Evolutionary conservation across 2,113 vertebrate species (phyloP), one percentile per base, ranked within the genome.

Genomic region (Hemibagrus wyckioides): DNA sequence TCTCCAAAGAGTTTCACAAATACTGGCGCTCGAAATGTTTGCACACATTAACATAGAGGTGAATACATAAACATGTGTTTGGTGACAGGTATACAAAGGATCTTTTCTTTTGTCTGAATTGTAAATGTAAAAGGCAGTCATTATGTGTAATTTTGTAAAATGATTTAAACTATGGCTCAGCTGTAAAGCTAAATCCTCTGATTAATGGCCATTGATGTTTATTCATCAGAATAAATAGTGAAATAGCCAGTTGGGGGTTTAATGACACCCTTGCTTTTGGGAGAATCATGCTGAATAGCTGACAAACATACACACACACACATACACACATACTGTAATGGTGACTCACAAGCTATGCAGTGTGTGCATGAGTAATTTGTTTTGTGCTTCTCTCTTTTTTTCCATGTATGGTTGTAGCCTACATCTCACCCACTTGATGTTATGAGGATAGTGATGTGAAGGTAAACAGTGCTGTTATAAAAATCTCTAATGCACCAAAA

Each of bases 221-320:
- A 88, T 69, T 86, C 56, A 88, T 75, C 61, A 71, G n/a, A 57
- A 39, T 85, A 81, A 50, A 83, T 65, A 75, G 67, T 82, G 65
- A 77, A 84, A 83, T 41, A 86, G 82, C 23, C 61, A 67, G 44
- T 85, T 63, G 63, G 69, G 21, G 61, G 61, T 82, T 84, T 63
- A 83, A 85, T 83, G 89, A 90, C 59, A 88, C 63, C 67, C 59
- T 86, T 65, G 17, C 21, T 77, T 36, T 86, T 39, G 8, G 63
- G 71, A 88, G 56, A 28, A n/a, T 65, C 61, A 50, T 63, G 57
- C 65, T 61, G 33, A 57, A 54, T 71, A 56, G 50, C 50, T 84
- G 33, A 84, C n/a, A 48, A 48, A 50, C 13, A 65, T 13, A 77
- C 13, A 77, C 28, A 77, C 39, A 57, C 28, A 71, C 67, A 71